Conservation (phyloP, 2,888 invertebrate genomes). For the Hyalella azteca region DNA sequence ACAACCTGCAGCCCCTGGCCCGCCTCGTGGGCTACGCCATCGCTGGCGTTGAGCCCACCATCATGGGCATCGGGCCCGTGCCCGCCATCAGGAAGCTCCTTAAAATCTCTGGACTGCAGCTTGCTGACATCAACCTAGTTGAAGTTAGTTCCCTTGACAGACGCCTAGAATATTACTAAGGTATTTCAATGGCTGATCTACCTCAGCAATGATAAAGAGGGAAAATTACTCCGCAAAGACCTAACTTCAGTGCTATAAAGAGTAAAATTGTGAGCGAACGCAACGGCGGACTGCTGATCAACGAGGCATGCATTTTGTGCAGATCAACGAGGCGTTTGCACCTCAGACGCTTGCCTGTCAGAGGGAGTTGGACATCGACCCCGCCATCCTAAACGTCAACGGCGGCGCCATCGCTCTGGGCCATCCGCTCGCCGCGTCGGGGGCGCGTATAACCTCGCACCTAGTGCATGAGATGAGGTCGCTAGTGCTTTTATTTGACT, state of each 20-base stretch:
- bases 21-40: conserved; percentile 88
- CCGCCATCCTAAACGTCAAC: conserved; percentile 87
- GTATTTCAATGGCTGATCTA: no score
- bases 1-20: conserved; percentile 86
- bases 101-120: conserved; percentile 75
- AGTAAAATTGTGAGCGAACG: background rate
- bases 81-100: conserved; percentile 89
- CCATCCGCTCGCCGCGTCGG: conserved; percentile 96
- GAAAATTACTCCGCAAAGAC: background rate
- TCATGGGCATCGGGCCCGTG: conserved; percentile 98
- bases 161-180: background rate
- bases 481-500: conserved; percentile 33
- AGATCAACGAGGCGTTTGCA: conserved; percentile 99
- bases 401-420: conserved; percentile 97
- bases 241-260: background rate
- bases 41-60: conserved; percentile 93
- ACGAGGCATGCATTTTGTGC: no score
- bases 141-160: conserved; percentile 71
- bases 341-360: conserved; percentile 92
- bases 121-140: conserved; percentile 89
- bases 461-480: conserved; percentile 89
- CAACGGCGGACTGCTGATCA: no score
- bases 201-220: background rate
- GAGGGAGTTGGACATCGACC: conserved; percentile 84
- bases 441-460: conserved; percentile 88